Conservation (phyloP, 2,888 invertebrate species). For the Lutraria lutraria region DNA sequence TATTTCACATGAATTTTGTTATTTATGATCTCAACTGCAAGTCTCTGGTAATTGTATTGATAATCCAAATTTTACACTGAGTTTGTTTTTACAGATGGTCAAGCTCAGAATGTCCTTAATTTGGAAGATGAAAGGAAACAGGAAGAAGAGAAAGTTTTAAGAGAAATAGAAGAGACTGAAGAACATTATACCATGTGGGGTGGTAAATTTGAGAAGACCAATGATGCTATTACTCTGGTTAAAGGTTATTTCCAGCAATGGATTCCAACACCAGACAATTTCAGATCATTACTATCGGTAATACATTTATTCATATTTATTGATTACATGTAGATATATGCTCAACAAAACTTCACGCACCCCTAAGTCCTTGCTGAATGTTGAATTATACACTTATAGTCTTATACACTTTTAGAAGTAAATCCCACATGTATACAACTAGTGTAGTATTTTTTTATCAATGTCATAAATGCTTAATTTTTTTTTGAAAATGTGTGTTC, state of each 20-base stretch:
- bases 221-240: constrained; percentile 78
- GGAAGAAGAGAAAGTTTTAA: constrained; percentile 55
- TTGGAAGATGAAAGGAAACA: constrained; percentile 71
- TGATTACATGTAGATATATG: background rate
- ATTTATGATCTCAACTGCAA: no score
- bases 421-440: no score
- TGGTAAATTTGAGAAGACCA: constrained; percentile 70
- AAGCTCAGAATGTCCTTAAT: constrained; percentile 72
- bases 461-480: no score
- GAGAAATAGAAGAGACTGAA: constrained; percentile 71
- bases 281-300: constrained; percentile 74
- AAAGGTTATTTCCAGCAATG: constrained; percentile 82
- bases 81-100: constrained; percentile 26
- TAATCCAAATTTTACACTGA: no score
- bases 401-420: no score
- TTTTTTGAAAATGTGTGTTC: no score
- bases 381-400: no score
- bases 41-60: no score
- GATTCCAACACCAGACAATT: constrained; percentile 81
- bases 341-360: no score
- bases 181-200: constrained; percentile 66
- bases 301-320: background rate
- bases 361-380: no score
- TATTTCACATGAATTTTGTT: no score
- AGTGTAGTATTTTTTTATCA: no score